Conservation (phyloP, 2,888 invertebrate species). For the Oxytorus armatus region DNA sequence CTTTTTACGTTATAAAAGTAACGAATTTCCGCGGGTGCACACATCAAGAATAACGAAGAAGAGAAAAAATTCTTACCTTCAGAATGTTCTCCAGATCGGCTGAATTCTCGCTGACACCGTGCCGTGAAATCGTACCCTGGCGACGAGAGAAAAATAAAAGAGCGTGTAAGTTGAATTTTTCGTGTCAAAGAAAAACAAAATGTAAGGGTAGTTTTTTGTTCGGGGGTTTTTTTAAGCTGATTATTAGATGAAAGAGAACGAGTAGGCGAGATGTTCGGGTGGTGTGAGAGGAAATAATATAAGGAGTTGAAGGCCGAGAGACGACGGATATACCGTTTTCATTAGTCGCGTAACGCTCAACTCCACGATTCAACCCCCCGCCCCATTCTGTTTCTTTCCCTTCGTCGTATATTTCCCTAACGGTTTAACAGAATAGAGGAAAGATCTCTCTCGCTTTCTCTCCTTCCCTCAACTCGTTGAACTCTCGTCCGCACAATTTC, state of each 20-base stretch:
- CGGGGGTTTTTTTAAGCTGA: constrained; percentile 5
- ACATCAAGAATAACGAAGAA: not conserved
- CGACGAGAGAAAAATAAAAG: constrained; percentile 12
- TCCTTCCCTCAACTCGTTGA: not conserved
- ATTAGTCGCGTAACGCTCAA: constrained; percentile 59
- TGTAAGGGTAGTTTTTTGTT: no score
- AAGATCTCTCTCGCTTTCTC: not conserved
- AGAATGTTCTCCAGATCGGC: constrained; percentile 88
- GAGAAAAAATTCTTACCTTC: constrained; percentile 85
- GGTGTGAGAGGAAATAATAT: constrained; percentile 24
- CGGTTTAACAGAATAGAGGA: not conserved
- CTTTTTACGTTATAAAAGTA: no score
- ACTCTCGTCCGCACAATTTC: constrained; percentile 1
- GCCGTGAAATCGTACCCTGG: constrained; percentile 82
- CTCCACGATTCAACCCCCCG: constrained; percentile 33
- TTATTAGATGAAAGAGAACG: constrained; percentile 5
- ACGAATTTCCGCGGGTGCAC: no score
- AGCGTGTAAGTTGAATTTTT: not conserved
- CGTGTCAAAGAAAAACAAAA: no score
- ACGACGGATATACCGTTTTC: constrained; percentile 66
- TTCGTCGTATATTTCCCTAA: not conserved
- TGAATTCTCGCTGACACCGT: constrained; percentile 86
- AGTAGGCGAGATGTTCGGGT: constrained; percentile 17
- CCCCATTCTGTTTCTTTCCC: constrained; percentile 46
- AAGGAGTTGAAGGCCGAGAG: constrained; percentile 44